Evolutionary conservation across 2,113 vertebrate genomes (phyloP).

Genomic region (Baryphthengus martii): DNA sequence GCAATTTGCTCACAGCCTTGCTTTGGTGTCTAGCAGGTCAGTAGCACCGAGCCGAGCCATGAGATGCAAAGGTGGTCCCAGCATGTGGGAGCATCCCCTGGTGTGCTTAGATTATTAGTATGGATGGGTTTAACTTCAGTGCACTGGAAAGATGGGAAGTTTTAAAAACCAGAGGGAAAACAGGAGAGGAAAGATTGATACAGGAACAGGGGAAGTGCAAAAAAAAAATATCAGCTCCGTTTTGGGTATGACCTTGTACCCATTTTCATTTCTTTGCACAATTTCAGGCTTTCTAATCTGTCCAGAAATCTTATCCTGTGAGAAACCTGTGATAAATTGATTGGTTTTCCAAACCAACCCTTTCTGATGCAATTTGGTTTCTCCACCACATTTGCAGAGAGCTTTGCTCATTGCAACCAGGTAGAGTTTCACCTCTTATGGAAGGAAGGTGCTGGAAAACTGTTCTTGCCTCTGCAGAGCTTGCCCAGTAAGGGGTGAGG

Average conservation of each 20-base stretch:
- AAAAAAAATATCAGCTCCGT: not conserved
- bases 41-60: not conserved
- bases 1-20: not conserved
- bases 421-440: not conserved
- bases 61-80: not conserved
- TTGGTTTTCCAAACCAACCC: not conserved
- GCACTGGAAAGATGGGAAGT: not conserved
- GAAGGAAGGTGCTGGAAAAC: not conserved
- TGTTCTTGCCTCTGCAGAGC: accelerated
- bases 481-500: accelerated
- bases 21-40: not conserved
- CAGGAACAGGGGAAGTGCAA: not conserved
- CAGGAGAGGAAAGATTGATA: not conserved
- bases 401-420: not conserved
- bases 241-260: not conserved
- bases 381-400: not conserved
- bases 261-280: not conserved
- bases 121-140: not conserved
- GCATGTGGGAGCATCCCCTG: not conserved
- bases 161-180: not conserved
- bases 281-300: not conserved
- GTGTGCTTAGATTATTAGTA: no score
- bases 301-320: not conserved
- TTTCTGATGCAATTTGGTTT: not conserved
- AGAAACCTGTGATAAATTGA: not conserved